Percentiles rank a stretch among this genome's conserved stretches.
These are phyloP conservation scores for Falco biarmicus DNA, from an alignment of 2,797 vertebrate species.

Conservation along the genomic window DNA sequence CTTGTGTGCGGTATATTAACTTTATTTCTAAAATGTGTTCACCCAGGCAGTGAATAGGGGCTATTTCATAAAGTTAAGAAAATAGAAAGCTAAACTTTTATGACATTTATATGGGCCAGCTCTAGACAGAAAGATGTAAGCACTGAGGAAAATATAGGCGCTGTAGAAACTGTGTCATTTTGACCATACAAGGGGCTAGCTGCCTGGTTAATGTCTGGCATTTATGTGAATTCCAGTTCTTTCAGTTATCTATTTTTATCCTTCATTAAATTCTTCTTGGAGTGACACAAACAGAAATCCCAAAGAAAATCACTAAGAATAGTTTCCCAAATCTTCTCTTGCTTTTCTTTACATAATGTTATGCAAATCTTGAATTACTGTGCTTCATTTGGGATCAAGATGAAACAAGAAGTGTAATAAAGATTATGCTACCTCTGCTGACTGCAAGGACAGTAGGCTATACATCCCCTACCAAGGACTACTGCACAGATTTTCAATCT, in stretches of 20 bases:
- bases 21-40: slow-evolving; percentile 37
- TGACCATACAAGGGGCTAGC: slow-evolving; percentile 51
- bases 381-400: background rate
- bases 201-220: slow-evolving; percentile 17
- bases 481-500: background rate
- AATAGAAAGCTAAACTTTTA: slow-evolving; percentile 13
- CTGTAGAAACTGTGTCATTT: slow-evolving; percentile 36
- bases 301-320: background rate
- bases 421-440: background rate
- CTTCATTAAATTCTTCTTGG: slow-evolving; percentile 31
- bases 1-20: slow-evolving; percentile 14
- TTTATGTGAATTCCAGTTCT: slow-evolving; percentile 41
- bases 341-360: background rate
- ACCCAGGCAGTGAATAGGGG: background rate
- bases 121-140: slow-evolving; percentile 19
- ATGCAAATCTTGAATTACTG: background rate
- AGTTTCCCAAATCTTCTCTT: background rate
- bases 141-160: slow-evolving; percentile 38
- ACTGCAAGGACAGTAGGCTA: background rate
- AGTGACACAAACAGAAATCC: slow-evolving; percentile 4
- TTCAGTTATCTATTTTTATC: slow-evolving; percentile 58
- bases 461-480: background rate
- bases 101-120: background rate
- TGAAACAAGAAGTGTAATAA: background rate
- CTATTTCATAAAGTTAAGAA: slow-evolving; percentile 26